These are phyloP conservation scores for Megalonaias nervosa DNA, from an alignment of 1,140 invertebrate species.

Conservation along the genomic window DNA sequence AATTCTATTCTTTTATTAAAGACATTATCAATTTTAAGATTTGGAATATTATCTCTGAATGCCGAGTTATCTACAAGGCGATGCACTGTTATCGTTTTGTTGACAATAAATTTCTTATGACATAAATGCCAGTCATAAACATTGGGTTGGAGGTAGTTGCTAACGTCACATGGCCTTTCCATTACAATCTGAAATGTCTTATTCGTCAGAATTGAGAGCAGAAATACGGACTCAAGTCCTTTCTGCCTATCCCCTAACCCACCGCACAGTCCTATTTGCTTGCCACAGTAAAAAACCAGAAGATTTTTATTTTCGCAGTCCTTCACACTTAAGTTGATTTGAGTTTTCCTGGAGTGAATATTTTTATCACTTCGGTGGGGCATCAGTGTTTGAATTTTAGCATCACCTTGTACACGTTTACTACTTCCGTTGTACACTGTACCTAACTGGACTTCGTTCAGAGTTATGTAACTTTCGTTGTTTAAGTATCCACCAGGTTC, in stretches of 20 bases:
- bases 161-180: neutral
- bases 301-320: neutral
- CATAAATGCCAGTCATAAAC: neutral
- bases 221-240: neutral
- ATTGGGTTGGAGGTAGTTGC: neutral
- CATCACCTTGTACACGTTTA: too few species aligned
- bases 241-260: neutral
- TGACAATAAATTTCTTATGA: neutral
- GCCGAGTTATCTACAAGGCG: neutral
- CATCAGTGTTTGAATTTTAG: too few species aligned
- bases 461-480: too few species aligned
- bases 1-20: neutral
- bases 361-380: too few species aligned
- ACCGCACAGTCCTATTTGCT: neutral
- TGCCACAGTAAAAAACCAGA: constrained; percentile 4
- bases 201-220: neutral
- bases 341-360: too few species aligned
- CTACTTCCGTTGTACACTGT: too few species aligned
- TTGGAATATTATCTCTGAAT: neutral
- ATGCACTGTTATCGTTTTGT: neutral
- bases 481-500: too few species aligned
- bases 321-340: too few species aligned
- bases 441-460: too few species aligned
- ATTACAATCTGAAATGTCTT: neutral
- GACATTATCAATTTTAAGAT: neutral